Conservation (phyloP, 2,888 invertebrate genomes). For the Tryphoninae sp. region DNA sequence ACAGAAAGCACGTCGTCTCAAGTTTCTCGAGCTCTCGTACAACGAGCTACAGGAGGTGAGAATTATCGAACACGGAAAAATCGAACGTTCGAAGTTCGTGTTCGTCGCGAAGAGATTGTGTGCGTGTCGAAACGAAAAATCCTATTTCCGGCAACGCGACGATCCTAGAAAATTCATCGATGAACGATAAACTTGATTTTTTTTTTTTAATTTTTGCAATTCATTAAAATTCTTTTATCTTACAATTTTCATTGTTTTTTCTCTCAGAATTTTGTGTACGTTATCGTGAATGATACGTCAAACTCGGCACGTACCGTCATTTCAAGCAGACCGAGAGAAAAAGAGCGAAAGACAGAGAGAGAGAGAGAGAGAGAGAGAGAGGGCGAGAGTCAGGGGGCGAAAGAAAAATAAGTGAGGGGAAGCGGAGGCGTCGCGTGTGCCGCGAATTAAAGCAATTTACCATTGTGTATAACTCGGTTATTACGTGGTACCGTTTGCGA, state of each 20-base stretch:
- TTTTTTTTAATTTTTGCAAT: neutral
- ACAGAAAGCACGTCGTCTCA: constrained; percentile 86
- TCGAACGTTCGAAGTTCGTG: neutral
- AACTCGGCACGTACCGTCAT: constrained; percentile 36
- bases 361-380: too few species aligned
- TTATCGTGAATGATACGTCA: neutral
- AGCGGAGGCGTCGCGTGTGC: constrained; percentile 70
- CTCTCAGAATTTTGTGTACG: neutral
- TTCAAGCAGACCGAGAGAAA: neutral
- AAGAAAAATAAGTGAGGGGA: constrained; percentile 7
- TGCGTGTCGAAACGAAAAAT: neutral
- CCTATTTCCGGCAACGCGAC: neutral
- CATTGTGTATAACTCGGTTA: constrained; percentile 72
- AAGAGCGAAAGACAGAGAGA: too few species aligned
- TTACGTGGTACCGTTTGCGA: constrained; percentile 63
- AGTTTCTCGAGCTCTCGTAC: constrained; percentile 87
- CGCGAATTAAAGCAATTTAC: constrained; percentile 73
- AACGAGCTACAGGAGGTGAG: constrained; percentile 86
- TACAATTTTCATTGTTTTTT: neutral
- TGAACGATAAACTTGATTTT: constrained; percentile 33
- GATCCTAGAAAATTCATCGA: neutral
- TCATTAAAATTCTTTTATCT: neutral
- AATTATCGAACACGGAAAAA: neutral
- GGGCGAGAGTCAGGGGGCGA: constrained; percentile 8
- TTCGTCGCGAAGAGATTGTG: neutral